Evolutionary conservation across 2,113 vertebrate species (phyloP), one percentile per base, ranked within the genome.

Genomic region (Caranx melampygus): DNA sequence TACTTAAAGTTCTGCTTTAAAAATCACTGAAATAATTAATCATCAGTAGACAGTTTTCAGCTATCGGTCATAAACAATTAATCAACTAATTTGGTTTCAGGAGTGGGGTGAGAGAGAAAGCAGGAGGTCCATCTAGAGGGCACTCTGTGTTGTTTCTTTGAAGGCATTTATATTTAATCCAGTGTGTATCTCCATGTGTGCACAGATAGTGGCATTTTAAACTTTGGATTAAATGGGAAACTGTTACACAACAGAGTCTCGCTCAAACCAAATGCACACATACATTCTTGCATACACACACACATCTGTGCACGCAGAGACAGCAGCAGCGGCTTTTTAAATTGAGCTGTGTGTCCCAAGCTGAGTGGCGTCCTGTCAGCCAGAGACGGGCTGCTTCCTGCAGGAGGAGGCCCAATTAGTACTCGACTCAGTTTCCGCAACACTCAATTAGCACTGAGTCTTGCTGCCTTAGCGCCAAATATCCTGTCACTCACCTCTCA

Each of bases 401-500:
- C 87, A 74, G 81, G 78, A 89, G 61, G 75, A 84, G 63, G 81
- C 21, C 89, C 88, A 91, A 93, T 93, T 92, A 92, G 75, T 76
- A 61, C 83, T 79, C 59, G 20, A 62, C 75, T 81, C 89, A 63
- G 83, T 79, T 83, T 87, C 85, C 37, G 68, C 89, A 86, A 84
- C 84, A 87, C 81, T 90, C 89, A 90, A 90, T 92, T 91, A 92
- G 87, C 87, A 85, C 60, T 2, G 52, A 87, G 82, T 51, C 78
- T 83, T 59, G 70, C 86, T 67, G 84, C 91, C 92, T 92, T 91
- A 62, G 88, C 78, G 87, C 89, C 84, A 88, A 86, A 88, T 79
- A 66, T 87, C 90, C 92, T 95, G 94, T 95, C 95, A 96, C 87
- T 94, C 92, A 94, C 91, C 92, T 95, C 93, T 93, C 91, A 83